These are phyloP conservation scores for Dinoponera quadriceps DNA, from an alignment of 1,140 invertebrate species.

Conservation along the genomic window DNA sequence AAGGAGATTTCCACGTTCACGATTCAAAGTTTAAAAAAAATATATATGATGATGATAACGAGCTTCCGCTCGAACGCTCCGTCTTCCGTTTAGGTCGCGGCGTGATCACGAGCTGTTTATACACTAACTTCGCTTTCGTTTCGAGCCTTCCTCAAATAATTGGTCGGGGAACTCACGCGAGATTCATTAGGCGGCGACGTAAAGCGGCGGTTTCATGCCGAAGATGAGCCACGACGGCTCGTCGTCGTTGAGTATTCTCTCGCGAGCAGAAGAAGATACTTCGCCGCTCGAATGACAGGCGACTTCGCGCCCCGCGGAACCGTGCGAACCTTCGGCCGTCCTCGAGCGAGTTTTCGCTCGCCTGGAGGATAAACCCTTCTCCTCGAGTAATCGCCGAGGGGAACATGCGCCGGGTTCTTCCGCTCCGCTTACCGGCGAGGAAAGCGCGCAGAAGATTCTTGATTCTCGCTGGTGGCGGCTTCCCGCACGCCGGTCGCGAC, in stretches of 20 bases:
- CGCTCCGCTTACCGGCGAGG: too few species aligned
- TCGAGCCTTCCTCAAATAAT: conserved; percentile 60
- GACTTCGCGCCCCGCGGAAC: conserved; percentile 2
- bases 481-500: too few species aligned
- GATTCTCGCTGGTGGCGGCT: too few species aligned
- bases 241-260: conserved; percentile 14
- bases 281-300: not conserved
- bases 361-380: too few species aligned
- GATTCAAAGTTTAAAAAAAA: too few species aligned
- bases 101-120: not conserved
- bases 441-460: too few species aligned
- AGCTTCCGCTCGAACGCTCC: not conserved
- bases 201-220: not conserved
- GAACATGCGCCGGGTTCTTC: too few species aligned
- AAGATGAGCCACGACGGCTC: conserved; percentile 18
- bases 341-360: too few species aligned
- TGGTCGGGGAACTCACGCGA: conserved; percentile 63
- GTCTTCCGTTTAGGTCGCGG: conserved; percentile 7
- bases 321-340: too few species aligned
- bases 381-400: too few species aligned
- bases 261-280: not conserved
- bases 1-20: too few species aligned
- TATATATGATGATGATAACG: conserved; percentile 5
- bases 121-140: conserved; percentile 51
- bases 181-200: conserved; percentile 58